Evolutionary conservation across 2,113 vertebrate species (phyloP).

Genomic region (Struthio camelus): DNA sequence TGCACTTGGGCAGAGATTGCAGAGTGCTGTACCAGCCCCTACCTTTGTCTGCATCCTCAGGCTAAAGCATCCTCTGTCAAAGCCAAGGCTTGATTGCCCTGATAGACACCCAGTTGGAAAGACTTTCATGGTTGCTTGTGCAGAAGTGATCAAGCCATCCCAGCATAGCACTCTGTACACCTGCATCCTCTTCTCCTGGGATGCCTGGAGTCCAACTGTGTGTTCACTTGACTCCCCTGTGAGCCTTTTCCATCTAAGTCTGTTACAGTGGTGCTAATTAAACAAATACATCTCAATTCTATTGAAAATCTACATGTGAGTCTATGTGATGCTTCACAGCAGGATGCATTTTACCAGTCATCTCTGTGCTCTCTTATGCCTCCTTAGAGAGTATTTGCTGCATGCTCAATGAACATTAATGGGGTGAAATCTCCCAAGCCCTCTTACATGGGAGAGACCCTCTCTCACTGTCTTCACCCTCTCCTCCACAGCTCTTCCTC

Average conservation of each 20-base stretch:
- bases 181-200: neutral
- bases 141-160: neutral
- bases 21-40: neutral
- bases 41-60: neutral
- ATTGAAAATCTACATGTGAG: constrained; percentile 77
- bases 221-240: neutral
- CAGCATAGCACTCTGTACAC: neutral
- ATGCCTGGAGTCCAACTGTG: neutral
- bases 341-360: constrained; percentile 66
- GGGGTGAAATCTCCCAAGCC: constrained; percentile 50
- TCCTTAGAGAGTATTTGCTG: constrained; percentile 49
- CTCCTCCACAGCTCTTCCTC: neutral
- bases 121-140: neutral
- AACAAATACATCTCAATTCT: constrained; percentile 77
- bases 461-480: neutral
- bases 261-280: constrained; percentile 66
- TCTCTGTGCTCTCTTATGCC: constrained; percentile 57
- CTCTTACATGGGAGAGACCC: constrained; percentile 25
- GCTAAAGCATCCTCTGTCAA: neutral
- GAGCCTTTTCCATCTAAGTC: constrained; percentile 38
- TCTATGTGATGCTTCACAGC: constrained; percentile 70
- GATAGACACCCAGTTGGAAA: neutral
- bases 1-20: neutral
- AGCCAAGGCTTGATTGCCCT: neutral
- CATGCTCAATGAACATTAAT: constrained; percentile 67